phyloP scores from a whole-genome alignment of 92 coral and sea anemone species.

The Hydrozoanthus gracilis region DNA sequence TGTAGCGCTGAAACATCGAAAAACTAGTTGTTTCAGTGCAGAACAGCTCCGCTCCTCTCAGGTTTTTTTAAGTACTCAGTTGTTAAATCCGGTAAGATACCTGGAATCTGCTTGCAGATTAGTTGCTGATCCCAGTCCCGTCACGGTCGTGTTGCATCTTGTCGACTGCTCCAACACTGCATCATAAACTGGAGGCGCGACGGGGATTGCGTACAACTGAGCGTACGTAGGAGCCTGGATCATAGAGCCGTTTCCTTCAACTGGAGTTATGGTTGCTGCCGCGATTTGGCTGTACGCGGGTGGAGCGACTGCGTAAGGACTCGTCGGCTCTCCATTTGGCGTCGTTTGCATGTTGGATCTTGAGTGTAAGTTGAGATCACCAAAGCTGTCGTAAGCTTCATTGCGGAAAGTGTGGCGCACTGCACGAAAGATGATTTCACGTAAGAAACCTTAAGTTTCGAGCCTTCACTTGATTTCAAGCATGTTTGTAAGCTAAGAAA shows the following conservation, averaged over 20 bases:
- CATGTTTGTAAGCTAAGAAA: background rate
- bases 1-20: too few species aligned
- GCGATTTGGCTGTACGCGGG: constrained; percentile 78
- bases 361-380: constrained; percentile 46
- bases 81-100: background rate
- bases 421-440: constrained; percentile 18
- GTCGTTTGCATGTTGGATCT: background rate
- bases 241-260: constrained; percentile 33
- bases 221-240: constrained; percentile 56
- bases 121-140: constrained; percentile 86
- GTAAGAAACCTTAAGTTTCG: background rate
- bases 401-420: constrained; percentile 79
- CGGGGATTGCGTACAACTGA: constrained; percentile 67
- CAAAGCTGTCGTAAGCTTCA: constrained; percentile 74
- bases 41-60: too few species aligned
- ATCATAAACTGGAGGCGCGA: constrained; percentile 69
- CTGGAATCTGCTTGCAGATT: constrained; percentile 70
- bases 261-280: constrained; percentile 51
- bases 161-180: constrained; percentile 25
- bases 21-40: too few species aligned
- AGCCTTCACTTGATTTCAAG: background rate
- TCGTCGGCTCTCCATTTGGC: constrained; percentile 40
- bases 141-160: constrained; percentile 49
- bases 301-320: constrained; percentile 66
- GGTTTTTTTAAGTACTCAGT: too few species aligned